Base-by-base conservation (phyloP, 64 coral and sea anemone genomes). In the Montipora sp. region DNA sequence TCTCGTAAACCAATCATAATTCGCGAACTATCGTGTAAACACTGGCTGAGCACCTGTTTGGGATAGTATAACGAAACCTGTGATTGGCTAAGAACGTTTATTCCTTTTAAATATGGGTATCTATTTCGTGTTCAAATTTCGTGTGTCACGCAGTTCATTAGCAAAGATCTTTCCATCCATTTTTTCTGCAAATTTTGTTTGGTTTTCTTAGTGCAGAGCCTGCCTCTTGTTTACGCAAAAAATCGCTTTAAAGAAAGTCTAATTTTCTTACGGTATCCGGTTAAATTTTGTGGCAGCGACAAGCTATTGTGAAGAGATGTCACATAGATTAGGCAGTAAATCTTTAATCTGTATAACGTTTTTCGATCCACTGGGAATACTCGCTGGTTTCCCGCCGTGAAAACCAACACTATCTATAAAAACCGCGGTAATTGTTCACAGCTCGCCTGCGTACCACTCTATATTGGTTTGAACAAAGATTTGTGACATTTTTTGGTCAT, bases 21-120 rank as follows among this genome's bases (percentile, higher is more conserved):
- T 58, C 14, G 11, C 75, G 59, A 80, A 73, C 90, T 45, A 93
- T 87, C 79, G 7, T 51, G 47, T 2, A 78, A 57, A 75, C 75
- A 84, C 93, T 73, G 48, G 88, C 48, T 44, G 66, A 80, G 89
- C 95, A 96, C 95, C 95, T 96, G 95, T 89, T 79, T 77, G 53
- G 21, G 16, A 24, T 80, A 1, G 60, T 90, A 67, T 73, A 90
- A 79, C 91, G 51, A 11, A 2, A 23, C 61, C 63, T 86, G 75
- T 90, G 58, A 96, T 96, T 93, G 73, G 95, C 24, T 63, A 3
- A 58, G 0, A 67, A 15, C 14, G 45, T 75, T 63, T 55, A 89
- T 72, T 80, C 22, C 60, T 20, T 36, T 76, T 6, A 73, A 87
- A 88, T 60, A 93, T 72, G 75, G 70, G 61, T 43, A 87, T 58